Conservation (phyloP, 2,113 vertebrate genomes). For the Bagarius yarrelli region DNA sequence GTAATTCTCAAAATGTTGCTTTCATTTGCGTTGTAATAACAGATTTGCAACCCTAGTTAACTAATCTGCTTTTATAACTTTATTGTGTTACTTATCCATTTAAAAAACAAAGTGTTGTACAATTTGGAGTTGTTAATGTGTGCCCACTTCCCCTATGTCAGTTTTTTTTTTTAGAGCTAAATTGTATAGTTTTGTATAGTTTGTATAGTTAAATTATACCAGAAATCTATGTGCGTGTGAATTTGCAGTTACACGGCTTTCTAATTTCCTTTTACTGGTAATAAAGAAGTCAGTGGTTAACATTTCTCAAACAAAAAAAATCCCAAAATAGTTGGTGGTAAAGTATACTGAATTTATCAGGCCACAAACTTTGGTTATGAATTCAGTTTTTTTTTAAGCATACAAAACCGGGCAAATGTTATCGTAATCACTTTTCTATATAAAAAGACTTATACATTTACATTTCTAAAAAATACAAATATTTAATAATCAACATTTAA, state of each 20-base stretch:
- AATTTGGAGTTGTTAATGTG: neutral
- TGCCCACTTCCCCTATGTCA: neutral
- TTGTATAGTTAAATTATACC: conserved; percentile 1
- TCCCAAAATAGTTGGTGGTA: neutral
- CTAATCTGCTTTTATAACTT: neutral
- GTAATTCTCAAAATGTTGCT: neutral
- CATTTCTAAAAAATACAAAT: neutral
- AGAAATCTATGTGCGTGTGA: neutral
- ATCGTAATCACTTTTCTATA: neutral
- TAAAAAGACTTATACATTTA: neutral
- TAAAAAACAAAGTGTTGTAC: neutral
- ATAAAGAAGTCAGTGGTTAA: neutral
- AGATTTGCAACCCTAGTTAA: neutral
- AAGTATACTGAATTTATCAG: neutral
- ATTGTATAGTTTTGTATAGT: neutral
- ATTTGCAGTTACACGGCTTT: neutral
- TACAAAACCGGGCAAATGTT: neutral
- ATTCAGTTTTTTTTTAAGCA: neutral
- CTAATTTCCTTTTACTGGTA: conserved; percentile 27
- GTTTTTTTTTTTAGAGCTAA: neutral
- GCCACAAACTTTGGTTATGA: neutral
- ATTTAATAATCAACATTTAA: neutral
- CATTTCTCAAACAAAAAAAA: conserved; percentile 20
- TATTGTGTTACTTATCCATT: neutral
- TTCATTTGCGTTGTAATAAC: neutral